Evolutionary conservation across 1,140 invertebrate genomes (phyloP), one percentile per base, ranked within the genome.

Genomic region (Kradibia gibbosae): DNA sequence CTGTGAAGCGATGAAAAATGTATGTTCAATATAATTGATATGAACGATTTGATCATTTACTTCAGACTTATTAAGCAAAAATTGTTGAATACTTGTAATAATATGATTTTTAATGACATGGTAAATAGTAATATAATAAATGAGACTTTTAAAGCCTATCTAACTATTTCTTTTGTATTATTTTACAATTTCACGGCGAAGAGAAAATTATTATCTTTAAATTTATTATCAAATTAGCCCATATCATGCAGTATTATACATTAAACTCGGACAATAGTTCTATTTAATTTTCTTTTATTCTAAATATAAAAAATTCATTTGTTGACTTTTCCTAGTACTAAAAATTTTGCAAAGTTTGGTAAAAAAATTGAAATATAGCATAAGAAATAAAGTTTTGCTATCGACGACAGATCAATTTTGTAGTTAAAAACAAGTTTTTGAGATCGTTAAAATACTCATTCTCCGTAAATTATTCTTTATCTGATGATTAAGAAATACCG

Each of bases 401-500:
- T 34, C n/a, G 0, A 34, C 11, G 13, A 34, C 31, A 3, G 13
- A 62, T 62, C 20, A 62, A 62, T 36, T 62, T 62, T 31, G n/a
- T 36, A 17, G 7, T 13, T 10, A 34, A 62, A 62, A 62, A 62
- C 60, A 62, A 62, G 60, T 62, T 62, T 34, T 62, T 34, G 31
- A 17, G 31, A 15, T 11, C 11, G 13, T 17, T 34, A 4, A 17
- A 8, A 34, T 20, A 3, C 15, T 62, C 28, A 17, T 62, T 62
- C 0, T 31, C 28, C n/a, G 31, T 15, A 13, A 31, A 31, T 60
- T 60, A 31, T 60, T 60, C 57, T 60, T 65, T 76, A 17, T 65
- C 39, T 65, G 0, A 8, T 65, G 39, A 48, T 77, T 45, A 25
- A 20, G 7, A 42, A 77, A 77, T 77, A 65, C 57, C 57, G 22